phyloP scores from a whole-genome alignment of 2,797 vertebrate species.

The Myotis planiceps region DNA sequence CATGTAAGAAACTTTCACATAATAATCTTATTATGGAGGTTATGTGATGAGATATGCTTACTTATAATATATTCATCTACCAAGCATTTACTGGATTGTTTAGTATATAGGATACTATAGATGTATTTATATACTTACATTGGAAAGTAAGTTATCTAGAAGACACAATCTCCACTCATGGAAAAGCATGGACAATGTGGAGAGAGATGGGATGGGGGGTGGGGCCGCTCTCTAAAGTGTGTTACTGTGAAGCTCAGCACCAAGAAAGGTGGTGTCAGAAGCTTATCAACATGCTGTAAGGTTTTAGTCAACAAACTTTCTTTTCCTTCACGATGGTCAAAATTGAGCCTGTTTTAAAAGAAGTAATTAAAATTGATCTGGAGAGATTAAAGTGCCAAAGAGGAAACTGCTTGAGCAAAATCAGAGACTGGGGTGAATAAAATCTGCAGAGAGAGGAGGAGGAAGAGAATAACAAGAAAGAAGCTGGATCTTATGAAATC shows the following conservation, averaged over 20 bases:
- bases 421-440: neutral
- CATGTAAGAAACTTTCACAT: neutral
- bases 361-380: neutral
- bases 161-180: neutral
- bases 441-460: neutral
- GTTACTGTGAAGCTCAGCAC: neutral
- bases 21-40: neutral
- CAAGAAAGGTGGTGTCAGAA: neutral
- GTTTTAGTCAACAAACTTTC: neutral
- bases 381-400: conserved; percentile 39
- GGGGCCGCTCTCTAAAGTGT: neutral
- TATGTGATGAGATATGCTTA: neutral
- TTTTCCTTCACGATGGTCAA: neutral
- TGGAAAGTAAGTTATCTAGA: neutral
- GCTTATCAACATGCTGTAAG: neutral
- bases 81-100: neutral
- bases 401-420: neutral
- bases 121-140: neutral
- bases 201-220: neutral
- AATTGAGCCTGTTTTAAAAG: neutral
- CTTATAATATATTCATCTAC: neutral
- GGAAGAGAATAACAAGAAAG: neutral
- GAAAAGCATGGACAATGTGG: neutral
- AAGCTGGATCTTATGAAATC: neutral
- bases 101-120: neutral